Conservation (phyloP, 2,113 vertebrate species). For the Patagioenas fasciata region DNA sequence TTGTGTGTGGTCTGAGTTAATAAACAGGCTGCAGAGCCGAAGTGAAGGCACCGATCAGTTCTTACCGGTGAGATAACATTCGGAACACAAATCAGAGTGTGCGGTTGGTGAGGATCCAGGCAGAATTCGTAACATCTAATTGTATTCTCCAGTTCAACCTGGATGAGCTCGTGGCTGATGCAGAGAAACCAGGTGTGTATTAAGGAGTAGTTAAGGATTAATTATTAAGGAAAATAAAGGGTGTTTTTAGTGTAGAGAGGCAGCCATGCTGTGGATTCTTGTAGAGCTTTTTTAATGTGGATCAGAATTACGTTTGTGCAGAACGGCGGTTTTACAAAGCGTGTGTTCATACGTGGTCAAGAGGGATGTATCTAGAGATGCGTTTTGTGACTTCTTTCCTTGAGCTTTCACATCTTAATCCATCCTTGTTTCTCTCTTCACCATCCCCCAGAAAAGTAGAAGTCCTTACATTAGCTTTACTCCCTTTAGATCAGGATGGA, state of each 20-base stretch:
- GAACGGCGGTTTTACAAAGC: neutral
- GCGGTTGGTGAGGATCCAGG: neutral
- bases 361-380: neutral
- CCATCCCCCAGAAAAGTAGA: neutral
- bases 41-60: conserved; percentile 20
- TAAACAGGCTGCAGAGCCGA: neutral
- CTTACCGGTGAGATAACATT: conserved; percentile 39
- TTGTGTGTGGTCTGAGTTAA: conserved; percentile 8
- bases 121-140: conserved; percentile 23
- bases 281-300: neutral
- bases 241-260: neutral
- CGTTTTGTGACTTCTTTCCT: neutral
- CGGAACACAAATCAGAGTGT: conserved; percentile 49
- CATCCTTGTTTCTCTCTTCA: neutral
- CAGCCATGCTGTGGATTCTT: neutral
- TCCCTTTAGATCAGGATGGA: neutral
- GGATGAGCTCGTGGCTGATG: neutral
- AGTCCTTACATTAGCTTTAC: neutral
- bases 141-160: neutral
- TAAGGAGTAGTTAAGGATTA: neutral
- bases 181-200: neutral
- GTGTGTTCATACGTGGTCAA: accelerated
- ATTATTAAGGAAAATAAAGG: no score
- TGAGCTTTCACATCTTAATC: neutral
- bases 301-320: neutral